Evolutionary conservation across 2,888 invertebrate genomes (phyloP).

Genomic region (Imbricaverruca yamaguchii): DNA sequence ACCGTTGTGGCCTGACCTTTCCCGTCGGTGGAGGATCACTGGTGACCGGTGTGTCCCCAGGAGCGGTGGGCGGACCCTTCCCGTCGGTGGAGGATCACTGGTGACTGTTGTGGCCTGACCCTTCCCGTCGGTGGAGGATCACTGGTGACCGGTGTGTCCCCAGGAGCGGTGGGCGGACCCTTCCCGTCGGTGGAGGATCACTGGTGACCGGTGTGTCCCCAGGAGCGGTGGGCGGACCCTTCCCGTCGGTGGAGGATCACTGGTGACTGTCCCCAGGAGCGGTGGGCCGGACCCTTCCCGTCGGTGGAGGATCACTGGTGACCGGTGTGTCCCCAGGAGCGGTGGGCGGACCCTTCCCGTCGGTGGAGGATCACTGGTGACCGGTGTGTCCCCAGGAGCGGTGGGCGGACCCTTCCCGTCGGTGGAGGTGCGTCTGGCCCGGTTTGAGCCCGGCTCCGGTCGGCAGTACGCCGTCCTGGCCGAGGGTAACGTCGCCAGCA

Average conservation of each 20-base stretch:
- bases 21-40: too few species aligned
- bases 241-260: too few species aligned
- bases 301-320: neutral
- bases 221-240: neutral
- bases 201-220: too few species aligned
- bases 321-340: conserved; percentile 3
- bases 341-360: too few species aligned
- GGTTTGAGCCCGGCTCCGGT: conserved; percentile 35
- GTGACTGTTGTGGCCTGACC: neutral
- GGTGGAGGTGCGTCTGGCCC: conserved; percentile 53
- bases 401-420: conserved; percentile 46
- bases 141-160: neutral
- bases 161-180: neutral
- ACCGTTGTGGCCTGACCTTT: too few species aligned
- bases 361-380: neutral
- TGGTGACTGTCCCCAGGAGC: too few species aligned
- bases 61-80: neutral
- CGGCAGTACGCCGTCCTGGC: conserved; percentile 30
- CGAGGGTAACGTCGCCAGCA: conserved; percentile 31
- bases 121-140: neutral
- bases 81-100: neutral
- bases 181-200: conserved; percentile 56
- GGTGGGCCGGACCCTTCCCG: too few species aligned
- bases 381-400: neutral
- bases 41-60: too few species aligned